phyloP scores from a whole-genome alignment of 2,797 vertebrate genomes.

The Poecilia picta region DNA sequence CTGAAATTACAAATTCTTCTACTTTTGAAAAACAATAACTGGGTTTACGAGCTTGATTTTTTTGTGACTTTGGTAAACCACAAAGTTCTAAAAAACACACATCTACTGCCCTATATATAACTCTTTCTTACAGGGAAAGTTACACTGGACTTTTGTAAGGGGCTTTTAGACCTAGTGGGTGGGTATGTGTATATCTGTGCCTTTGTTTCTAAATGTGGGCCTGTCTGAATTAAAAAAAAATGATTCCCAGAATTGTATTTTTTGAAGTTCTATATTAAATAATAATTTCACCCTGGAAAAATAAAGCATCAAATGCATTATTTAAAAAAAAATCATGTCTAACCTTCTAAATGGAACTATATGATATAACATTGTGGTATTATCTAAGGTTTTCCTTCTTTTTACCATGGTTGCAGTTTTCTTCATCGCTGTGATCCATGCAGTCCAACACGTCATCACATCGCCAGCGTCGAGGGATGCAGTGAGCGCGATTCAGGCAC shows the following conservation, averaged over 20 bases:
- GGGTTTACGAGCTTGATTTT: background rate
- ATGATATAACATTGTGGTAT: background rate
- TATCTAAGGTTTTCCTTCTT: background rate
- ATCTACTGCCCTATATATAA: background rate
- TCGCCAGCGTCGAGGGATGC: conserved; percentile 93
- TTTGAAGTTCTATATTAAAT: background rate
- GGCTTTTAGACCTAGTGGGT: background rate
- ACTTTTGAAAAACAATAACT: too few relatives aligned
- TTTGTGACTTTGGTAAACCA: background rate
- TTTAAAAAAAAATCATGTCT: background rate
- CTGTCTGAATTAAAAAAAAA: background rate
- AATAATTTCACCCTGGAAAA: background rate
- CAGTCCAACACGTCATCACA: conserved; percentile 95
- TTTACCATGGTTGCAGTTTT: conserved; percentile 88
- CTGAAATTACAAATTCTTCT: too few relatives aligned
- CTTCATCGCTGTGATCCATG: conserved; percentile 96
- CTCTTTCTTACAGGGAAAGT: background rate
- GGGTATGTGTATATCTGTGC: background rate
- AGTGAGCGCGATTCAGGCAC: conserved; percentile 95
- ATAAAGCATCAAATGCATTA: background rate
- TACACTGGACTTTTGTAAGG: background rate
- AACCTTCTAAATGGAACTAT: background rate
- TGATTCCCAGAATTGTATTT: background rate
- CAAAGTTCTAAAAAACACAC: too few relatives aligned
- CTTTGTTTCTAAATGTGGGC: background rate